Percentiles rank a stretch among this genome's conserved stretches.
These are phyloP conservation scores for Heliconius ismenius DNA, from an alignment of 2,888 invertebrate genomes.

Conservation along the genomic window DNA sequence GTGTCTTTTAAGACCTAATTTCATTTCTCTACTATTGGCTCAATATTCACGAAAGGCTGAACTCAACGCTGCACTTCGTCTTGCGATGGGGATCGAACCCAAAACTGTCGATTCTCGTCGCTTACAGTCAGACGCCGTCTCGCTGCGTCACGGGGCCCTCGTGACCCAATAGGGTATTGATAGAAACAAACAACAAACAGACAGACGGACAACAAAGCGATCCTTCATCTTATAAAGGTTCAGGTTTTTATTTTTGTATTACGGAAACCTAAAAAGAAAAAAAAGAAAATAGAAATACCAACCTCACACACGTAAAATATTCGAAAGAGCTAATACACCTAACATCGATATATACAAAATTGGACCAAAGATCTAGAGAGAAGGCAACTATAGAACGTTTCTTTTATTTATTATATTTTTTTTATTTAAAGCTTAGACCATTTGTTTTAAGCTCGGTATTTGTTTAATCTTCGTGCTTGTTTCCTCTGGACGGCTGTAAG, in stretches of 20 bases:
- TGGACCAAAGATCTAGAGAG: constrained; percentile 72
- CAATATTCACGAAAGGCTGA: background rate
- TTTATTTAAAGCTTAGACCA: constrained; percentile 54
- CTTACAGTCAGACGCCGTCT: background rate
- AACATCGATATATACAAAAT: constrained; percentile 56
- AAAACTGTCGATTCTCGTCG: background rate
- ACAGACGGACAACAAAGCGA: no score
- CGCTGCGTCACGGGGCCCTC: background rate
- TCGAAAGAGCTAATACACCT: constrained; percentile 43
- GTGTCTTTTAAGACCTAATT: no score
- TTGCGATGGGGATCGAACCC: background rate
- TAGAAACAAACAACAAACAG: no score
- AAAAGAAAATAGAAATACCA: constrained; percentile 25
- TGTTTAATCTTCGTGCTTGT: constrained; percentile 50
- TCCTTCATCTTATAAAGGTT: no score
- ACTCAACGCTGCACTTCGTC: background rate
- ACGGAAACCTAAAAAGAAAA: background rate
- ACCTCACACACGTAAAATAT: constrained; percentile 37
- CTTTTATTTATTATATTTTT: constrained; percentile 21
- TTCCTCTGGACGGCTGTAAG: constrained; percentile 45
- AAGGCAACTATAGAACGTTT: constrained; percentile 68
- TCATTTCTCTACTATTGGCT: background rate
- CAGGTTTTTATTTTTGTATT: no score
- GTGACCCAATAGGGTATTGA: no score
- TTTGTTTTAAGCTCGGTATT: constrained; percentile 68